Base-by-base conservation (phyloP, 1,140 invertebrate species). In the Hesperophylax magnus region DNA sequence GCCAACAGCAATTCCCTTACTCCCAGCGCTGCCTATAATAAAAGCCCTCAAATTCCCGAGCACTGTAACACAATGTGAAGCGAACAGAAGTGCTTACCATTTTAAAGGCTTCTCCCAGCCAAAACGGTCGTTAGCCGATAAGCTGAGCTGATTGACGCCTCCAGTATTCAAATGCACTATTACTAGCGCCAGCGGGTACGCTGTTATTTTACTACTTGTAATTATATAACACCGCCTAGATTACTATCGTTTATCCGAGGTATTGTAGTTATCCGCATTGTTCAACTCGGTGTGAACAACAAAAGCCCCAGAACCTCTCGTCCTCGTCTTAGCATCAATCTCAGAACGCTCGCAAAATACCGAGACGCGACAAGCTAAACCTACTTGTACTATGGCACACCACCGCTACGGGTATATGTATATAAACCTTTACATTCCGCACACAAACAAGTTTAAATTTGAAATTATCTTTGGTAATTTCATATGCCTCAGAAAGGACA, bases 401-500 rank as follows among this genome's bases (percentile, higher is more conserved):
- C 39, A 11, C 39, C 39, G 39, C 11, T 47, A 47, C 39, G 39
- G 39, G 39, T 47, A 14, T 47, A 11, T 24, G 39, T 47, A 14
- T 47, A 11, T 24, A 20, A 52, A 22, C 8, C 47, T 65, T 54
- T 67, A 53, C 20, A 80, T 75, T 80, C 60, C 20, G 47, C 39
- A 11, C 71, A 80, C 78, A 80, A 65, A 79, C 58, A 79, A 78
- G 77, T 34, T 83, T 77, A 76, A 81, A 81, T 84, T 84, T 72
- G 69, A 84, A 84, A 84, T 84, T 84, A 84, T 84, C 82, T 79
- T 81, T 54, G 77, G 80, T 84, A 84, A 81, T 81, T 84, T 81
- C 39, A 34, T 22, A 67, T 53, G 52, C 60, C 67, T 83, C 75
- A 15, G 47, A 78, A 60, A 61, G 77, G 71, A 56, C 54, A 58